Evolutionary conservation across 2,797 vertebrate species (phyloP).

Genomic region (Sandelia bainsii): DNA sequence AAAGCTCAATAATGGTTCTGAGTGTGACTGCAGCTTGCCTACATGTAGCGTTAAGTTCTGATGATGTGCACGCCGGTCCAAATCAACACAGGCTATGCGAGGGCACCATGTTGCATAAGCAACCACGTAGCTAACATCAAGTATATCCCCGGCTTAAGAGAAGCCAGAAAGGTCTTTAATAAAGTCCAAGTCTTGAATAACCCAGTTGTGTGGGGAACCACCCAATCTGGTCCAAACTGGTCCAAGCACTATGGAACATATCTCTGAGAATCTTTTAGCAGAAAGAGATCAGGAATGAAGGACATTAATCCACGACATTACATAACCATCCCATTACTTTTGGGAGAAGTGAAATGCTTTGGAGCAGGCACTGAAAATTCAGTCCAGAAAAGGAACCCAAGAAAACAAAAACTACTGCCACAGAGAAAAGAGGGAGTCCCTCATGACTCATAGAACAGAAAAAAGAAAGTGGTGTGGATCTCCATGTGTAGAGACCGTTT

Average conservation of each 20-base stretch:
- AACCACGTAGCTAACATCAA: no score
- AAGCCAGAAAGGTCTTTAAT: no score
- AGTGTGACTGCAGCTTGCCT: no score
- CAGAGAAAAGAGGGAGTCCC: neutral
- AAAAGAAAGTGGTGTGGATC: neutral
- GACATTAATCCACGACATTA: neutral
- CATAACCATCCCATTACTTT: neutral
- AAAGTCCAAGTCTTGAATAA: no score
- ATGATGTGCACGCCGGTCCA: no score
- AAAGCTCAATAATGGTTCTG: no score
- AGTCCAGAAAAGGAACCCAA: neutral
- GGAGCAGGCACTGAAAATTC: neutral
- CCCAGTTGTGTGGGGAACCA: neutral
- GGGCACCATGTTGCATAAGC: no score
- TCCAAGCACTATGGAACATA: neutral
- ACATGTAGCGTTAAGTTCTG: no score
- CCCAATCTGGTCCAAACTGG: no score
- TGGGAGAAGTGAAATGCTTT: neutral
- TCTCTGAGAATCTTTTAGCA: neutral
- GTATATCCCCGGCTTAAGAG: no score
- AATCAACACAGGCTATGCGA: no score
- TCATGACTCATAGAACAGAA: neutral
- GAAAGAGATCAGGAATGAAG: neutral
- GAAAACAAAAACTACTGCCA: neutral
- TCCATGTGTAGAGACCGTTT: neutral